Conservation (phyloP, 2,888 invertebrate genomes). For the Callyntrura guangdongensis region DNA sequence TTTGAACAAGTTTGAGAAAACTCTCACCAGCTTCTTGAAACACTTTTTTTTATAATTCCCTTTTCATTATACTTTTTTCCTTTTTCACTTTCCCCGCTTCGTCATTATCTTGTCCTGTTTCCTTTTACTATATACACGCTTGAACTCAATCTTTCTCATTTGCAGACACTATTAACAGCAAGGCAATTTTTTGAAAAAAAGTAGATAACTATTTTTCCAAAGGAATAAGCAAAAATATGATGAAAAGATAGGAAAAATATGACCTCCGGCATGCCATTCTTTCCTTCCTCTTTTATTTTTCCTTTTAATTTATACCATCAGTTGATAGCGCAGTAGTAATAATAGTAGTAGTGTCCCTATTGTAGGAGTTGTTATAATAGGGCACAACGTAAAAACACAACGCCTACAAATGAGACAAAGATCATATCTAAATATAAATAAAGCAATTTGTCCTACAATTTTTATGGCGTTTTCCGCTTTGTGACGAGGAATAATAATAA, state of each 20-base stretch:
- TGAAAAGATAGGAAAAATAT: slow-evolving; percentile 37
- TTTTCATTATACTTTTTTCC: slow-evolving; percentile 34
- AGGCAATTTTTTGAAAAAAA: too few species aligned
- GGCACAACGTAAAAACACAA: background rate
- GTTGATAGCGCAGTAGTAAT: background rate
- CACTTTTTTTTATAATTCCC: slow-evolving; percentile 40
- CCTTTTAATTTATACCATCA: background rate
- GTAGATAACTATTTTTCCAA: background rate
- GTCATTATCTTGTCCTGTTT: slow-evolving; percentile 13
- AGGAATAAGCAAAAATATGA: slow-evolving; percentile 14
- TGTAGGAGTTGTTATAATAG: background rate
- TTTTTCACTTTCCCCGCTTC: slow-evolving; percentile 26
- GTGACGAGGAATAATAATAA: slow-evolving; percentile 2
- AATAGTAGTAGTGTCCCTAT: background rate
- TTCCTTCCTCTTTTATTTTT: slow-evolving; percentile 2
- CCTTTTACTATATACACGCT: background rate
- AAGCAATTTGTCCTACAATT: slow-evolving; percentile 49
- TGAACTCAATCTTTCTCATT: background rate
- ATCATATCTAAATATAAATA: slow-evolving; percentile 53
- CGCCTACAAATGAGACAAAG: slow-evolving; percentile 5
- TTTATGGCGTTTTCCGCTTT: slow-evolving; percentile 45
- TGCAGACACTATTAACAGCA: background rate
- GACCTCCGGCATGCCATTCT: slow-evolving; percentile 16
- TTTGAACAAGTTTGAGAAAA: slow-evolving; percentile 3
- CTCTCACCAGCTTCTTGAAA: slow-evolving; percentile 4